Percentiles rank a stretch among this genome's conserved stretches.
Evolutionary conservation across 2,888 invertebrate genomes (phyloP).

Genomic region (Clanis bilineata): DNA sequence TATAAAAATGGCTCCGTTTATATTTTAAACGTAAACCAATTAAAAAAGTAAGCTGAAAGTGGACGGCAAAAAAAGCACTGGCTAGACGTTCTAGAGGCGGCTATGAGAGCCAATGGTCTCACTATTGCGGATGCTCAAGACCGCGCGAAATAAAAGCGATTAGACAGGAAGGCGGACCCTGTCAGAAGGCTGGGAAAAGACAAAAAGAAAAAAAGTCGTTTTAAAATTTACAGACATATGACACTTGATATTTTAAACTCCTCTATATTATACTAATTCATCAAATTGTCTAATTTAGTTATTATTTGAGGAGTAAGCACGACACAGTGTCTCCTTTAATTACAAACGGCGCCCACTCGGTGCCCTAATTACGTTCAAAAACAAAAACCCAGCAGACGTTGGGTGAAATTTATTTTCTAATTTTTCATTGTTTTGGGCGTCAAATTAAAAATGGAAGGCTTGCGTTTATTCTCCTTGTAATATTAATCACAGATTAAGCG

Average conservation of each 20-base stretch:
- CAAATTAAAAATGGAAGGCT: constrained; percentile 66
- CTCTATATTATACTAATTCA: background rate
- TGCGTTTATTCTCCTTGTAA: constrained; percentile 42
- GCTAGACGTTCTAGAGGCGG: too few relatives aligned
- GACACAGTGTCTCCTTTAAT: constrained; percentile 64
- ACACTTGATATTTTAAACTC: background rate
- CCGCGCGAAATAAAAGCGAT: too few relatives aligned
- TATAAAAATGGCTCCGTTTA: too few relatives aligned
- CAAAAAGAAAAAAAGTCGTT: too few relatives aligned
- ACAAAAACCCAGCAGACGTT: constrained; percentile 67
- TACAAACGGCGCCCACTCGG: constrained; percentile 59
- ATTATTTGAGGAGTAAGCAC: constrained; percentile 17
- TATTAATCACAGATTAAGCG: constrained; percentile 20
- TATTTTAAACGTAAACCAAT: too few relatives aligned
- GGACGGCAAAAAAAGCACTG: too few relatives aligned
- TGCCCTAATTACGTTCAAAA: constrained; percentile 75
- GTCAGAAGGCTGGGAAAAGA: too few relatives aligned
- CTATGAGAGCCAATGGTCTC: too few relatives aligned
- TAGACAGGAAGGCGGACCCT: too few relatives aligned
- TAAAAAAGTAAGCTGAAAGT: too few relatives aligned
- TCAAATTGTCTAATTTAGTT: background rate
- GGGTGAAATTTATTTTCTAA: constrained; percentile 68
- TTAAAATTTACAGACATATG: background rate
- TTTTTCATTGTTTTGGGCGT: constrained; percentile 57
- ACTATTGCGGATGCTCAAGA: too few relatives aligned